Evolutionary conservation across 2,113 vertebrate species (phyloP), one percentile per base, ranked within the genome.

Genomic region (Felis chaus): DNA sequence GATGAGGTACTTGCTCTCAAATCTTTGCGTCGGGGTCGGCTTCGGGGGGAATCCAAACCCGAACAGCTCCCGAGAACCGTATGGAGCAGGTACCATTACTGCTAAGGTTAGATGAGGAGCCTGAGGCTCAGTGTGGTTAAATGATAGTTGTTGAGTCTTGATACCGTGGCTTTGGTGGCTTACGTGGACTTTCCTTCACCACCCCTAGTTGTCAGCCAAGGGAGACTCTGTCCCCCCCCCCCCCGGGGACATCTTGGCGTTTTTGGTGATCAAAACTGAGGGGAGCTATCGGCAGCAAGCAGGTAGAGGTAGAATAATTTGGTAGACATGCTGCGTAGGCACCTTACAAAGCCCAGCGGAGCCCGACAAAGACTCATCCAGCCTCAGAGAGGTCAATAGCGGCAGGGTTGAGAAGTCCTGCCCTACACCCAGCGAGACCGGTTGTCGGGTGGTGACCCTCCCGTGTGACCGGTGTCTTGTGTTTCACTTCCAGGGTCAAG

Each of bases 401-500:
- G 10, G 69, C 33, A 39, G 39, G 29, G 45, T 12, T 36, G 55
- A 19, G 53, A 86, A 81, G 48, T 16, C 63, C 39, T 41, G 7
- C 39, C 68, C 31, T 39, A 8, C 0, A 2, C 23, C 36, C 66
- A 92, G 50, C 7, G 25, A 45, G 31, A 50, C 48, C 29, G 48
- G 55, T 3, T 80, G 13, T 68, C 4, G 5, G 36, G 4, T 16
- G 84, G 61, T 73, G 68, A 29, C 21, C n/a, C 55, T 86, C 7
- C 1, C 0, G 19, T 69, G 63, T 91, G 93, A 97, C 95, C 97
- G 93, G 95, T 63, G 21, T 92, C 0, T 74, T 91, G 1, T 92
- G 7, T 96, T 98, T 93, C 94, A n/a, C 97, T 98, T 98, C 61
- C 97, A 99, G 99, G 99, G 99, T 98, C 99, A 99, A 98, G 99